These are phyloP conservation scores for Xylocopa sonorina DNA, from an alignment of 1,140 invertebrate genomes.

Conservation along the genomic window DNA sequence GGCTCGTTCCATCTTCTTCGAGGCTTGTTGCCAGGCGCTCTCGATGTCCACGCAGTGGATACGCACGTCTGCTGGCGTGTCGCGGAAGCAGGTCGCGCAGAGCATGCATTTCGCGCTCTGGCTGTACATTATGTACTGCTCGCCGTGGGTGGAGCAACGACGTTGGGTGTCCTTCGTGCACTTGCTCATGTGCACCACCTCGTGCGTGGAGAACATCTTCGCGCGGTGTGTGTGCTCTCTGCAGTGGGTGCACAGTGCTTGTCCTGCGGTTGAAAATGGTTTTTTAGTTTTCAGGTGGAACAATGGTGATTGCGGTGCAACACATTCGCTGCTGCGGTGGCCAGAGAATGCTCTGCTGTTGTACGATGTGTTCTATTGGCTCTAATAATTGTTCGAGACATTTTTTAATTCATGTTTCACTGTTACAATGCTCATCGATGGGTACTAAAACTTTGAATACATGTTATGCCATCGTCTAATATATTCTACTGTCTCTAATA, in stretches of 20 bases:
- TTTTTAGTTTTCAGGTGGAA: too few species aligned
- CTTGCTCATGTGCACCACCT: conserved; percentile 88
- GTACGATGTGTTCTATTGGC: too few species aligned
- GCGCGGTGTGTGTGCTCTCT: conserved; percentile 88
- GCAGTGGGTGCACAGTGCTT: conserved; percentile 87
- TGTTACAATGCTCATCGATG: too few species aligned
- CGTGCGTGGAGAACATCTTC: conserved; percentile 89
- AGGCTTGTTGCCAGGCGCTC: conserved; percentile 86
- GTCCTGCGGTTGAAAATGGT: conserved; percentile 79
- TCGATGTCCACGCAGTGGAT: conserved; percentile 88
- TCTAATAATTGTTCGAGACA: too few species aligned
- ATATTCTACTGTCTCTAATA: too few species aligned
- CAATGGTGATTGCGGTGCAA: too few species aligned
- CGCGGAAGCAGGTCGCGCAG: conserved; percentile 88
- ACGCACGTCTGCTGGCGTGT: conserved; percentile 85
- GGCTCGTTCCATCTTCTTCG: conserved; percentile 86
- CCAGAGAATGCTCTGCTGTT: too few species aligned
- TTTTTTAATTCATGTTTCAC: too few species aligned
- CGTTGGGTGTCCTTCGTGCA: conserved; percentile 86
- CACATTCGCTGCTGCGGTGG: too few species aligned
- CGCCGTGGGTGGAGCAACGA: conserved; percentile 86
- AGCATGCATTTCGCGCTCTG: conserved; percentile 86
- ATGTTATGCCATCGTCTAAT: too few species aligned
- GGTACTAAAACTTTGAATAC: too few species aligned
- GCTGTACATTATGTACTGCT: conserved; percentile 89